Base-by-base conservation (phyloP, 1,140 invertebrate genomes). In the Oryzaephilus surinamensis region DNA sequence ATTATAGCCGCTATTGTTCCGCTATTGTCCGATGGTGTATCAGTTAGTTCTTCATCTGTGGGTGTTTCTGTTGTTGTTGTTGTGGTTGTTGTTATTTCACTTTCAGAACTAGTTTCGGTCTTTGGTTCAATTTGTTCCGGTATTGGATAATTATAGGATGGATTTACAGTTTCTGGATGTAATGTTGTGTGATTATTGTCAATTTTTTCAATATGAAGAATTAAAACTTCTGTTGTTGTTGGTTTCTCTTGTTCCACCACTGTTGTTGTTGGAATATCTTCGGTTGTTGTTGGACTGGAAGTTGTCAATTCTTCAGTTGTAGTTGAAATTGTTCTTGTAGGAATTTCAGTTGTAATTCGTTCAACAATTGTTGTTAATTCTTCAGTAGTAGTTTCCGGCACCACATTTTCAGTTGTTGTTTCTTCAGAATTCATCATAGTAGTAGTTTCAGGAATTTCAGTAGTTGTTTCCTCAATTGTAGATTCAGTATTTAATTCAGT, bases 1-100 rank as follows among this genome's bases (percentile, higher is more conserved):
- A 63, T 63, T 37, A 71, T 70, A 16, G 70, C 70, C 23, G 31
- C 38, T 4, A 28, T 43, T 12, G 10, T 34, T 14, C 37, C 47
- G 7, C 40, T 29, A 17, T 31, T 34, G 24, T 29, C 30, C 24
- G 26, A 37, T 14, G 14, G 10, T 28, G 30, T 32, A 13, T 23
- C 35, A 30, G 30, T 44, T 41, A 4, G 36, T 40, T 30, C 8
- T 6, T 21, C 20, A 21, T 8, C 19, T 15, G 24, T 29, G n/a
- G 33, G 15, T 11, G 16, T 21, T 10, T 3, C 4, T 15, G 8
- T 13, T 5, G 12, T 30, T 15, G 24, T 29, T 14, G 33, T 28
- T 11, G 16, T 21, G 19, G 6, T 8, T 15, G 8, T 13, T 5
- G 6, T 7, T n/a, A 7, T 18, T 18, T 19, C 32, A 21, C 10